Evolutionary conservation across 2,797 vertebrate species (phyloP).

Genomic region (Oreortyx pictus): DNA sequence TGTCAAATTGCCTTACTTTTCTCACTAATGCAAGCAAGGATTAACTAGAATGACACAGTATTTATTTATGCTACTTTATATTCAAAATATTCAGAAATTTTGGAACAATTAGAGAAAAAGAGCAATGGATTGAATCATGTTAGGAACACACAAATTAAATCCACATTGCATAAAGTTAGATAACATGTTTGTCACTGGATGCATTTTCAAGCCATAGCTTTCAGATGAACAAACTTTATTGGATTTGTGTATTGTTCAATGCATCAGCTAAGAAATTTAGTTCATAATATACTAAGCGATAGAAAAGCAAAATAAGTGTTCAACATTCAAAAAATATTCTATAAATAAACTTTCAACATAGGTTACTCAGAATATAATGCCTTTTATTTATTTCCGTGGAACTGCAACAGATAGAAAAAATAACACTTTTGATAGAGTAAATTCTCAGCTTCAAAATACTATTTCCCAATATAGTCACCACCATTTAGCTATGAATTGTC

Average conservation of each 20-base stretch:
- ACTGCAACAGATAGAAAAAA: neutral
- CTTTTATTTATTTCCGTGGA: neutral
- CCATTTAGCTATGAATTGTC: neutral
- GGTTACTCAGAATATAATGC: neutral
- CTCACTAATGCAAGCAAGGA: neutral
- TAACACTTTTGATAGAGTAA: neutral
- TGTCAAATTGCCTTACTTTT: slow-evolving; percentile 14
- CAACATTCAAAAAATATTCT: neutral
- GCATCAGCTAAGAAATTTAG: neutral
- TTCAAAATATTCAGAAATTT: neutral
- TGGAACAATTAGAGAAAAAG: slow-evolving; percentile 6
- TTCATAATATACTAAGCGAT: neutral
- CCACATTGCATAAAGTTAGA: neutral
- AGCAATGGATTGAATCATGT: neutral
- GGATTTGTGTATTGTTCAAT: neutral
- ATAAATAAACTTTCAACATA: neutral
- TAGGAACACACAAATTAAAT: neutral
- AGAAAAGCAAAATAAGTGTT: neutral
- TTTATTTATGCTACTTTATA: slow-evolving; percentile 1
- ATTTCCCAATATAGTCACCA: neutral
- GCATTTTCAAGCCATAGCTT: neutral
- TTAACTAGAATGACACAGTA: neutral
- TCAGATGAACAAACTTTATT: neutral
- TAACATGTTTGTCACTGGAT: neutral
- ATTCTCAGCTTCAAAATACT: neutral